A percentile compares a stretch with the other conserved stretches of the same genome.
Evolutionary conservation across 2,797 vertebrate genomes (phyloP).

Genomic region (Leucoraja ocellata): DNA sequence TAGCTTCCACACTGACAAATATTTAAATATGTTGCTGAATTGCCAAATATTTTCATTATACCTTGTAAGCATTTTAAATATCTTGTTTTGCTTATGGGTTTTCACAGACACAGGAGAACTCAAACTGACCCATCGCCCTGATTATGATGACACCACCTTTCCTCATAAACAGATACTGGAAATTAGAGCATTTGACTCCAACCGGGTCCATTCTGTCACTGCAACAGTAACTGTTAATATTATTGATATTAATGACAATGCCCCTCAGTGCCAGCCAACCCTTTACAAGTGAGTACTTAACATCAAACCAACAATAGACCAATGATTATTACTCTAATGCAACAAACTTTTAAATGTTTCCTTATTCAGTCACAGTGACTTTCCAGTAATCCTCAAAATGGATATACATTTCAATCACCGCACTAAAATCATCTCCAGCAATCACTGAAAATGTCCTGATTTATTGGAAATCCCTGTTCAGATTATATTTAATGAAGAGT

Average conservation of each 20-base stretch:
- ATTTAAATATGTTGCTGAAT: not conserved
- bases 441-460: not conserved
- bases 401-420: not conserved
- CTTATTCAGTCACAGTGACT: not conserved
- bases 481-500: not conserved
- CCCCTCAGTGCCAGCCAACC: constrained; percentile 40
- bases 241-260: constrained; percentile 44
- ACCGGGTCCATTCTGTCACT: constrained; percentile 40
- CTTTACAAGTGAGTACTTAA: constrained; percentile 43
- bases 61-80: not conserved
- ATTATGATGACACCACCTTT: constrained; percentile 39
- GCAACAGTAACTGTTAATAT: constrained; percentile 40
- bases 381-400: not conserved
- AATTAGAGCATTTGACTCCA: constrained; percentile 44
- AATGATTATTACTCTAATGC: not conserved
- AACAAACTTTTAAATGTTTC: not conserved
- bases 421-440: not conserved
- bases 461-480: not conserved
- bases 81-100: not conserved
- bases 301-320: not conserved
- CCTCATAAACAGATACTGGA: constrained; percentile 40
- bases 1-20: not conserved
- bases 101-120: constrained; percentile 42
- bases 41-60: not conserved
- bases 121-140: constrained; percentile 41